Conservation (phyloP, 1,140 invertebrate species). For the Drosophila punjabiensis region DNA sequence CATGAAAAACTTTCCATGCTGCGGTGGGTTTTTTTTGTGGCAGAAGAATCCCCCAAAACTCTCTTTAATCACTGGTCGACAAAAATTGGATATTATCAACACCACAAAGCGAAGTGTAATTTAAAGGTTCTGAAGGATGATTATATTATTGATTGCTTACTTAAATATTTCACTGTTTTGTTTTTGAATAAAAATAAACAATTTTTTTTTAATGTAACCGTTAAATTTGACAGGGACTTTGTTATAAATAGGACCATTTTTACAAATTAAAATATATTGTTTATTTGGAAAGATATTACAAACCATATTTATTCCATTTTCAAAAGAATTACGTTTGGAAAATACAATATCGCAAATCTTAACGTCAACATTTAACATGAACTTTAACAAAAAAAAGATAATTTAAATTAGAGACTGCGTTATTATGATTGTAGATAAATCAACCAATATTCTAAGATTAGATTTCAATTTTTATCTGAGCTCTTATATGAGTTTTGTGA, state of each 20-base stretch:
- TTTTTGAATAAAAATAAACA: not conserved
- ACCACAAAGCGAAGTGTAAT: not conserved
- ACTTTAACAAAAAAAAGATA: not conserved
- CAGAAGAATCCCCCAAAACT: conserved; percentile 5
- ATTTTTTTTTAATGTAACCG: no score
- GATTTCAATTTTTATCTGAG: not conserved
- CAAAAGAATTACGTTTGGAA: not conserved
- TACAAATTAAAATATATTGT: not conserved
- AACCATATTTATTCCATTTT: not conserved
- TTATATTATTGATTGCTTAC: not conserved
- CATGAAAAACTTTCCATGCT: conserved; percentile 81
- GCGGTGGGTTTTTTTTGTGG: conserved; percentile 42
- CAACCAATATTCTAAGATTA: no score
- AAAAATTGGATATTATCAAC: not conserved
- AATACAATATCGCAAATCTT: not conserved
- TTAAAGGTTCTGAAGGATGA: not conserved
- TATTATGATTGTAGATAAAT: not conserved
- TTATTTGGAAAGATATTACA: not conserved
- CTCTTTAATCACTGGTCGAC: conserved; percentile 8
- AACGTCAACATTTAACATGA: not conserved
- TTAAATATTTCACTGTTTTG: not conserved
- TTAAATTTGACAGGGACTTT: not conserved
- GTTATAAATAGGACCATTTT: no score
- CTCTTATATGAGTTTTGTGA: not conserved
- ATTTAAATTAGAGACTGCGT: not conserved